These are phyloP conservation scores for Vanessa cardui DNA, from an alignment of 2,888 invertebrate genomes.

Conservation along the genomic window DNA sequence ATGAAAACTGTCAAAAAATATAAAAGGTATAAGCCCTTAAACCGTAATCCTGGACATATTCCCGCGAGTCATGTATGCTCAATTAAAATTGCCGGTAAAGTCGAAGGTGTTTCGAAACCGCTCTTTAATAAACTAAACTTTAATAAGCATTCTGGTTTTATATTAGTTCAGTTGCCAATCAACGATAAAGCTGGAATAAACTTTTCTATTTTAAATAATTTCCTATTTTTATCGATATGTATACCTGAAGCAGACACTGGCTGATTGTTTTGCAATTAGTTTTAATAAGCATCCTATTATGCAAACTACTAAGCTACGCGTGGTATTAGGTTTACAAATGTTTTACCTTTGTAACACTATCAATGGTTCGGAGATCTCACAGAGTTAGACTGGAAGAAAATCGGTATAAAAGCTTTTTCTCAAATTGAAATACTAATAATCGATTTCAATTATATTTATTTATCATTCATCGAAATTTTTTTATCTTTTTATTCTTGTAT, in stretches of 20 bases:
- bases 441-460: too few species aligned
- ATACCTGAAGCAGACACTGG: constrained; percentile 50
- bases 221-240: constrained; percentile 1
- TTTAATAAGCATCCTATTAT: constrained; percentile 56
- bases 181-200: constrained; percentile 12
- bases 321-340: too few species aligned
- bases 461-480: too few species aligned
- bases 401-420: too few species aligned
- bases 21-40: constrained; percentile 1
- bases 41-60: constrained; percentile 34
- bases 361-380: constrained; percentile 10
- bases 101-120: constrained; percentile 34
- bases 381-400: too few species aligned
- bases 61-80: constrained; percentile 62
- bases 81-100: constrained; percentile 60
- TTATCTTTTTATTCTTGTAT: too few species aligned
- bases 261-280: constrained; percentile 55
- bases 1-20: not conserved
- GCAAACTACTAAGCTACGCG: constrained; percentile 54
- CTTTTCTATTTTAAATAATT: constrained; percentile 10
- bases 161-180: constrained; percentile 21
- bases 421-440: too few species aligned
- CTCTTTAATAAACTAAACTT: constrained; percentile 37
- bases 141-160: constrained; percentile 10
- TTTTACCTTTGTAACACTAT: constrained; percentile 24